These are phyloP conservation scores for Chymomyza caudatula DNA, from an alignment of 2,888 invertebrate genomes.

Conservation along the genomic window DNA sequence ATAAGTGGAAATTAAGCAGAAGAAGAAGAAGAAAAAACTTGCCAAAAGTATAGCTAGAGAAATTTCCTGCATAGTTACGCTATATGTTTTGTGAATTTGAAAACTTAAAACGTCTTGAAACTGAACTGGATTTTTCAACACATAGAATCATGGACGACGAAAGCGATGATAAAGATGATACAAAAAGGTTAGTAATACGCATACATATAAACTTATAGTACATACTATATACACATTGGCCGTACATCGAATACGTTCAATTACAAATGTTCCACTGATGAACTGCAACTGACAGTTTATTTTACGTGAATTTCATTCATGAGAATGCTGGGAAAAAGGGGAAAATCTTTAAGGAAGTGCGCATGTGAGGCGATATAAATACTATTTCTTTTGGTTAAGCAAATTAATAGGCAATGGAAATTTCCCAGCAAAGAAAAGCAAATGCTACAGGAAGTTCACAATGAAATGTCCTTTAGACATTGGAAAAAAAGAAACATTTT, in stretches of 20 bases:
- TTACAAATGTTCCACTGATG: neutral
- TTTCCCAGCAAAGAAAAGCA: conserved; percentile 22
- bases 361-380: neutral
- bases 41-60: conserved; percentile 13
- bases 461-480: no score
- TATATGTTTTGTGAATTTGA: conserved; percentile 4
- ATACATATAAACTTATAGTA: conserved; percentile 7
- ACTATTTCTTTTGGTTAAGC: neutral
- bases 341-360: neutral
- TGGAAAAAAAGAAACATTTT: no score
- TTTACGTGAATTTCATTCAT: neutral
- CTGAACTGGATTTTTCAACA: conserved; percentile 57
- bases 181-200: conserved; percentile 84
- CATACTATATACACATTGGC: conserved; percentile 6
- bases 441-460: no score
- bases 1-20: conserved; percentile 9
- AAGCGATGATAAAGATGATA: conserved; percentile 89
- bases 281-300: conserved; percentile 58
- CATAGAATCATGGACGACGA: conserved; percentile 85
- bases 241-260: neutral
- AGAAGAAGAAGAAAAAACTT: conserved; percentile 12
- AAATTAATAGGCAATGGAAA: conserved; percentile 5
- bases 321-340: neutral
- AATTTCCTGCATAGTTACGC: neutral
- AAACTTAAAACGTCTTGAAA: conserved; percentile 9